Evolutionary conservation across 2,797 vertebrate genomes (phyloP).

Genomic region (Acanthurus leucopareius): DNA sequence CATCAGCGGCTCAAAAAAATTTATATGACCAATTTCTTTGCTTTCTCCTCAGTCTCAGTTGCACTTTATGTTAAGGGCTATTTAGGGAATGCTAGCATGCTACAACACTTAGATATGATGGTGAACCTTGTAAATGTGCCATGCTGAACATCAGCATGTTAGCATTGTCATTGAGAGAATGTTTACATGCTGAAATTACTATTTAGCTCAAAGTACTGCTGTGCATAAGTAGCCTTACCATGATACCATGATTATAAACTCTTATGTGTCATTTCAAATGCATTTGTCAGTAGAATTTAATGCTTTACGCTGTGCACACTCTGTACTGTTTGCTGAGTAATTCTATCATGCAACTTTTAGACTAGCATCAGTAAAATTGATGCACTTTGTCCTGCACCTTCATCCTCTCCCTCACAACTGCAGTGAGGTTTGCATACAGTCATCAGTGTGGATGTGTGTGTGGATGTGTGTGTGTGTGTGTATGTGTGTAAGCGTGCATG

Average conservation of each 20-base stretch:
- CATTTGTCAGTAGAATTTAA: neutral
- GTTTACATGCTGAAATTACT: neutral
- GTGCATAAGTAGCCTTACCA: neutral
- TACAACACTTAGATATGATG: neutral
- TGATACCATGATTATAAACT: neutral
- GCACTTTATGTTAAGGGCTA: neutral
- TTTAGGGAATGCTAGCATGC: neutral
- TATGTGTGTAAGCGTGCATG: conserved; percentile 27
- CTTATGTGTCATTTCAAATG: neutral
- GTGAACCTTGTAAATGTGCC: too few relatives aligned
- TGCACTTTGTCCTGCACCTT: neutral
- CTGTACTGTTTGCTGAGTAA: neutral
- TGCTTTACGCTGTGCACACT: too few relatives aligned
- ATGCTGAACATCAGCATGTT: neutral
- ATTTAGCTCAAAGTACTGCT: neutral
- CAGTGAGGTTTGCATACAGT: conserved; percentile 18
- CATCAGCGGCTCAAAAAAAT: neutral
- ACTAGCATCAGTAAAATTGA: conserved; percentile 10
- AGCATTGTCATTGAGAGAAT: neutral
- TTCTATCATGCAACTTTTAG: conserved; percentile 7
- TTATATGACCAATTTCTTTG: too few relatives aligned
- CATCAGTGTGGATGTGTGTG: conserved; percentile 22
- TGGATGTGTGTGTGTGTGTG: conserved; percentile 6
- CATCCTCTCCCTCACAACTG: conserved; percentile 15
- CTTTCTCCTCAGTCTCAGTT: neutral